Percentiles rank a stretch among this genome's conserved stretches.
Conservation (phyloP, 2,113 vertebrate species). For the Rhea pennata region DNA sequence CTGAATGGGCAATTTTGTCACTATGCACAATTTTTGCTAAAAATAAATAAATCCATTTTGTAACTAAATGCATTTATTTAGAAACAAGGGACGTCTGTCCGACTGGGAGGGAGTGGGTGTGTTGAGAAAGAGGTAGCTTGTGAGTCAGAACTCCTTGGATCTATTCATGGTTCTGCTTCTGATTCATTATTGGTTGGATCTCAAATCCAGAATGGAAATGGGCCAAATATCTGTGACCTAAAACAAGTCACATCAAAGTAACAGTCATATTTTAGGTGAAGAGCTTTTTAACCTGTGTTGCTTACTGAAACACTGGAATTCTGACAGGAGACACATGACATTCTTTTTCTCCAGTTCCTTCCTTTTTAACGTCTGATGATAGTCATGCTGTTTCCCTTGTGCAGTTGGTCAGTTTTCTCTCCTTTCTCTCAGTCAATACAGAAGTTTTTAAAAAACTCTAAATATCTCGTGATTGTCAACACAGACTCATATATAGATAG, state of each 20-base stretch:
- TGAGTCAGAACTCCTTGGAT: slow-evolving; percentile 66
- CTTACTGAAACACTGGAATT: not conserved
- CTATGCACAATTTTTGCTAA: slow-evolving; percentile 59
- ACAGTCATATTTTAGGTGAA: slow-evolving; percentile 6
- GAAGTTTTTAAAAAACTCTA: not conserved
- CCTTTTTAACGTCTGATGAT: not conserved
- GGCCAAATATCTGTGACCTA: slow-evolving; percentile 48
- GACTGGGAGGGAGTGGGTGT: slow-evolving; percentile 62
- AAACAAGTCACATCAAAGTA: slow-evolving; percentile 18
- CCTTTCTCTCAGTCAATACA: not conserved
- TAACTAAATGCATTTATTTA: slow-evolving; percentile 66
- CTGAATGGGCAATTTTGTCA: slow-evolving; percentile 54
- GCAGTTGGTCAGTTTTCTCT: not conserved
- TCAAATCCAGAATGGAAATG: slow-evolving; percentile 16
- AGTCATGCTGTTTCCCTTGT: not conserved
- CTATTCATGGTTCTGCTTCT: slow-evolving; percentile 62
- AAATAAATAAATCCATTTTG: slow-evolving; percentile 67
- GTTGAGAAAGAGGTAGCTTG: slow-evolving; percentile 64
- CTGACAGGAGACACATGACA: not conserved
- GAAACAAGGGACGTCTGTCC: slow-evolving; percentile 68
- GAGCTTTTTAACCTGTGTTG: slow-evolving; percentile 18
- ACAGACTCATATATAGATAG: not conserved
- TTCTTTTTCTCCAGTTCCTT: not conserved
- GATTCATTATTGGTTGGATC: slow-evolving; percentile 60
- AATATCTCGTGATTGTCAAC: not conserved